phyloP scores from a whole-genome alignment of 2,797 vertebrate species.

The Picus viridis region DNA sequence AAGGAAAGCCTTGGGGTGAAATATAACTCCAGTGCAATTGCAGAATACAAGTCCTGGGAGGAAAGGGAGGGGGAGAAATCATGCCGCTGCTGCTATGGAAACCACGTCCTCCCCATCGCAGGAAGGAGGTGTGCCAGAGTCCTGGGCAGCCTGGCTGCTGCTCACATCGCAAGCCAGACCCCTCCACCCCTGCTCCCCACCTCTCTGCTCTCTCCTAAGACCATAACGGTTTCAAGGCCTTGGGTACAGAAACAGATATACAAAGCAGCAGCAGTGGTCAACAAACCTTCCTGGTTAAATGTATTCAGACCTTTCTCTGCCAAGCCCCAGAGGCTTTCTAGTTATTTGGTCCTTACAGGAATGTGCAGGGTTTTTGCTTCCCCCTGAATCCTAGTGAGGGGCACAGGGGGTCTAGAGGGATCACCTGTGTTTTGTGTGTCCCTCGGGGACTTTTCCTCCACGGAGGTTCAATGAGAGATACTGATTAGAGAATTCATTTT shows the following conservation, averaged over 20 bases:
- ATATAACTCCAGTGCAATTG: background rate
- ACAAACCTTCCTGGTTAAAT: background rate
- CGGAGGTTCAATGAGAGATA: background rate
- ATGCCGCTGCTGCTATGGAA: background rate
- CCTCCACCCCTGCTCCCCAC: background rate
- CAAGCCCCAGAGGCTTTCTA: background rate
- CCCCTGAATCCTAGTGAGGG: background rate
- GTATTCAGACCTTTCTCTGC: background rate
- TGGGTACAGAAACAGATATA: background rate
- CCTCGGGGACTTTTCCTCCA: background rate
- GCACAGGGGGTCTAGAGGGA: background rate
- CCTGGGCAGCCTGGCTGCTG: background rate
- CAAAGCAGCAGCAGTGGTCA: background rate
- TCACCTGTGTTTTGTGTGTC: background rate
- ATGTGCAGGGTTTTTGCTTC: background rate
- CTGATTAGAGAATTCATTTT: background rate
- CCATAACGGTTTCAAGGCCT: background rate
- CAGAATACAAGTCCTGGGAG: background rate
- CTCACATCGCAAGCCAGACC: background rate
- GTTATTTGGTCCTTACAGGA: background rate
- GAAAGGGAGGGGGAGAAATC: background rate
- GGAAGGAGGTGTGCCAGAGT: background rate
- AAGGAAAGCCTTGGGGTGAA: slow-evolving; percentile 29
- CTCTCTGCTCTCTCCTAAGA: background rate
- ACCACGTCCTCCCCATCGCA: slow-evolving; percentile 23